Conservation (phyloP, 2,797 vertebrate species). For the Orientallactaga sibirica region DNA sequence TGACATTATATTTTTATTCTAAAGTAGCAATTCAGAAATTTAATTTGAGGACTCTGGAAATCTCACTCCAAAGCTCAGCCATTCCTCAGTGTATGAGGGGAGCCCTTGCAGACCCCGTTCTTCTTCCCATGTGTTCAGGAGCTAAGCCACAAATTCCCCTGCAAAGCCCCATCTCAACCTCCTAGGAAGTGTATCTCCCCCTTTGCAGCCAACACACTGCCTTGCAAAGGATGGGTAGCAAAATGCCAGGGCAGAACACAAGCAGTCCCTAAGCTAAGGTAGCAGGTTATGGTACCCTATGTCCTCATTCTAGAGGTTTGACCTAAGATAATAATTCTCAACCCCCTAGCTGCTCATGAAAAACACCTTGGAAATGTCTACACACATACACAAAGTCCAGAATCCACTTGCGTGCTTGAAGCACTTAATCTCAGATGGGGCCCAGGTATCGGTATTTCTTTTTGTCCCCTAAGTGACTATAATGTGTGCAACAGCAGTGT, state of each 20-base stretch:
- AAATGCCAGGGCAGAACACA: neutral
- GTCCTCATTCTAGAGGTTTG: slow-evolving; percentile 5
- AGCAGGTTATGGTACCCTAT: neutral
- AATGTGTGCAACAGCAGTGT: neutral
- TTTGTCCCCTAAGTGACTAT: neutral
- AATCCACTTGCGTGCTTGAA: neutral
- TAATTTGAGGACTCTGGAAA: neutral
- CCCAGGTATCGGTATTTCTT: neutral
- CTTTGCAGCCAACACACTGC: neutral
- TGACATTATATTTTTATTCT: slow-evolving; percentile 9
- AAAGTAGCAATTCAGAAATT: neutral
- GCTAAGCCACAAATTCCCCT: neutral
- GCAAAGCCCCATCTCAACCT: neutral
- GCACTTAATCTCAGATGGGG: neutral
- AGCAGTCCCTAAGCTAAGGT: neutral
- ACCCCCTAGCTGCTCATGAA: neutral
- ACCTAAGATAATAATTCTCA: neutral
- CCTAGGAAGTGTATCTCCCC: neutral
- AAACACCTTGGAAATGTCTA: neutral
- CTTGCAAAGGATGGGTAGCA: neutral
- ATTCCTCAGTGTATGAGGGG: neutral
- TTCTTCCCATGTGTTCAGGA: neutral
- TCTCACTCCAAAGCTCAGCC: slow-evolving; percentile 10
- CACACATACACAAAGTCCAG: neutral
- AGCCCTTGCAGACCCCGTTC: neutral